phyloP scores from a whole-genome alignment of 2,888 invertebrate genomes.

The Chloromyia formosa region DNA sequence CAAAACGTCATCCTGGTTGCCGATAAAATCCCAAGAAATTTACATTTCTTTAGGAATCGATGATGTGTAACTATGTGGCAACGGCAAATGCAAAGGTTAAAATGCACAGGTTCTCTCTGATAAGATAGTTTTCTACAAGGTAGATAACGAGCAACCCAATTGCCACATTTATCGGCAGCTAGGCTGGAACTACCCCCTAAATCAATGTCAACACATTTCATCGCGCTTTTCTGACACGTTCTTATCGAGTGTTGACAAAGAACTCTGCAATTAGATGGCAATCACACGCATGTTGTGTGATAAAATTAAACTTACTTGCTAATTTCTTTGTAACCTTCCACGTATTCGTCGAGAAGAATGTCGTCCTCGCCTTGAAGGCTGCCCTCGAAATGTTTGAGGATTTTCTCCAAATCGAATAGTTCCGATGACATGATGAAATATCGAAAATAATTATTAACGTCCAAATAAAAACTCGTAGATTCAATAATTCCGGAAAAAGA shows the following conservation, averaged over 20 bases:
- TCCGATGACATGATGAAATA: constrained; percentile 65
- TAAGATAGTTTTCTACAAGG: not conserved
- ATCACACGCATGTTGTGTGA: too few relatives aligned
- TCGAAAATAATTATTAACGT: not conserved
- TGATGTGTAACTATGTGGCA: constrained; percentile 7
- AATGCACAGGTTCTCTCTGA: not conserved
- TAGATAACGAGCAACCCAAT: not conserved
- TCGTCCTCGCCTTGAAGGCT: constrained; percentile 77
- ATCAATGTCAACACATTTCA: too few relatives aligned
- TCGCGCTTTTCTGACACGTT: too few relatives aligned
- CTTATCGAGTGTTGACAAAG: too few relatives aligned
- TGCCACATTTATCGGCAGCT: not conserved
- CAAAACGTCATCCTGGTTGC: not conserved
- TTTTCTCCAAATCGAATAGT: constrained; percentile 69
- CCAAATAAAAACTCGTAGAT: not conserved
- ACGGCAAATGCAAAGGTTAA: not conserved
- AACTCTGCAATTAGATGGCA: too few relatives aligned
- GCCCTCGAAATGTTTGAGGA: constrained; percentile 72
- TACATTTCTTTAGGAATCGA: not conserved
- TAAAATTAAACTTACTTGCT: constrained; percentile 72
- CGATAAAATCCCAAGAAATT: not conserved
- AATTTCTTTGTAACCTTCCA: constrained; percentile 82
- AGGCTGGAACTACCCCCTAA: too few relatives aligned
- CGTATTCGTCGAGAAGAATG: constrained; percentile 75
- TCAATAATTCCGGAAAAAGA: not conserved